These are phyloP conservation scores for Pheosia tremula DNA, from an alignment of 2,888 invertebrate genomes.

Conservation along the genomic window DNA sequence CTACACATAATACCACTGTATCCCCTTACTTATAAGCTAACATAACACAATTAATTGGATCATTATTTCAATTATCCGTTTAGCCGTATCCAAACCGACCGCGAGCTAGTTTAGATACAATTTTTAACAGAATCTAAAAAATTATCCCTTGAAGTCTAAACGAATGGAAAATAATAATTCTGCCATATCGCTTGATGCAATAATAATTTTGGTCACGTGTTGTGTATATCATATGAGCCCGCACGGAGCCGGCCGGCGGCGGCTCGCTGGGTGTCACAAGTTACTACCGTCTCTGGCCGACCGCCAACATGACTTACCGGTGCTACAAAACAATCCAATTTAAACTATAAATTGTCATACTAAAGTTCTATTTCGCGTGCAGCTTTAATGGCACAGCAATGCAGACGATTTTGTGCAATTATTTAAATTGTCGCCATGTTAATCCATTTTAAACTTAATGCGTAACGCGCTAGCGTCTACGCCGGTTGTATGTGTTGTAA, in stretches of 20 bases:
- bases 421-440: not conserved
- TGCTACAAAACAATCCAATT: not conserved
- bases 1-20: too few species aligned
- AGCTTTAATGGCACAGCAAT: conserved; percentile 13
- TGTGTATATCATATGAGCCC: not conserved
- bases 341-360: not conserved
- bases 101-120: too few species aligned
- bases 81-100: too few species aligned
- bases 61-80: too few species aligned
- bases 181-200: not conserved
- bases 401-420: conserved; percentile 18
- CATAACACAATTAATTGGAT: too few species aligned
- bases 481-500: not conserved
- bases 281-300: not conserved
- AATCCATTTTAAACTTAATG: conserved; percentile 11
- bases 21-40: too few species aligned
- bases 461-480: not conserved
- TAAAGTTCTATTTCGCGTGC: conserved; percentile 4
- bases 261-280: too few species aligned
- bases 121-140: too few species aligned
- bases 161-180: conserved; percentile 1
- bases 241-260: too few species aligned
- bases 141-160: not conserved
- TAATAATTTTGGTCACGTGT: not conserved
- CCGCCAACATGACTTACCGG: not conserved